Conservation (phyloP, 2,797 vertebrate species). For the Poeciliopsis infans region DNA sequence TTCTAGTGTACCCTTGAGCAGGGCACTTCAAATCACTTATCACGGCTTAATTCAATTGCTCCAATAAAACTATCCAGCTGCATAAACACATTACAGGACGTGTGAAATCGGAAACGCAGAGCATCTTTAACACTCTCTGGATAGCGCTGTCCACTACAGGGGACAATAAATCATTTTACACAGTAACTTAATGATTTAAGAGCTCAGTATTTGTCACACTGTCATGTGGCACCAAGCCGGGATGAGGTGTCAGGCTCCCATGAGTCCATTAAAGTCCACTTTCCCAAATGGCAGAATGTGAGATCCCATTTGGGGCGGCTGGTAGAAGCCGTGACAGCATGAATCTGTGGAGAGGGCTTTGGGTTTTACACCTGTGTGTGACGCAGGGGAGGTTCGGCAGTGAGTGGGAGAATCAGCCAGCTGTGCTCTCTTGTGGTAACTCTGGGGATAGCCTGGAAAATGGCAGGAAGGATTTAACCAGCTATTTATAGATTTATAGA, state of each 20-base stretch:
- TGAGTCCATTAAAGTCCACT: conserved; percentile 78
- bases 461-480: conserved; percentile 29
- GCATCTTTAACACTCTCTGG: conserved; percentile 76
- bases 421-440: conserved; percentile 77
- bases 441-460: conserved; percentile 66
- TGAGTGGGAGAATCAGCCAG: conserved; percentile 69
- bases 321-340: conserved; percentile 59
- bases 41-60: conserved; percentile 78
- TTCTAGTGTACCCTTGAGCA: conserved; percentile 69
- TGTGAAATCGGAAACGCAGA: conserved; percentile 81
- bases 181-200: conserved; percentile 76
- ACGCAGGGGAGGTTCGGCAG: conserved; percentile 57
- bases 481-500: too few relatives aligned
- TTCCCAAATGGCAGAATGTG: conserved; percentile 82
- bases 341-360: conserved; percentile 59
- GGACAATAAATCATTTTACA: conserved; percentile 80
- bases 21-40: conserved; percentile 76
- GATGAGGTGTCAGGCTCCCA: conserved; percentile 79
- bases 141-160: conserved; percentile 65
- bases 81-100: conserved; percentile 84
- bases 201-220: conserved; percentile 75
- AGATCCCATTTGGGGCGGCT: conserved; percentile 77
- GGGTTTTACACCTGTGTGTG: conserved; percentile 79
- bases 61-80: conserved; percentile 87
- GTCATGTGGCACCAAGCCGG: conserved; percentile 78